Base-by-base conservation (phyloP, 2,888 invertebrate species). In the Isoperla grammatica region DNA sequence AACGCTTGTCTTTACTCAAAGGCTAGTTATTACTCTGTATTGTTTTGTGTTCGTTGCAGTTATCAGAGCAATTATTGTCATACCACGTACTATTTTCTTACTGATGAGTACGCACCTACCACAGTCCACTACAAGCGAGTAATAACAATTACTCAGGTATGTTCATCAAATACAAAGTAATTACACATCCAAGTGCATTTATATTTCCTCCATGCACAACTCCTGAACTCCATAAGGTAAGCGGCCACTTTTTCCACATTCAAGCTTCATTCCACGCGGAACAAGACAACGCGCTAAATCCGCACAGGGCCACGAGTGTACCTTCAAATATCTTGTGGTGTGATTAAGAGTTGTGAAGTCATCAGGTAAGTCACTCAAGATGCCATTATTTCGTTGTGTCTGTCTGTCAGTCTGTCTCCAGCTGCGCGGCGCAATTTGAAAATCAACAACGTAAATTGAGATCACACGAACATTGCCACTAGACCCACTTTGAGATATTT, bases 21-120 rank as follows among this genome's bases (percentile, higher is more conserved):
- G 8, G 8, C 29, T n/a, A 29, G 29, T 8, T 29, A 29, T 29
- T 29, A 29, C 29, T 29, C 8, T 29, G 29, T 29, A 29, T 29
- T 29, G 29, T 29, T 29, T 29, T 29, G 8, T 29, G 8, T 29
- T 29, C 8, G 29, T 29, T 29, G 29, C 8, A 29, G 5, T 29
- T 29, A 29, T 29, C 29, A 29, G 29, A 29, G 29, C 29, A 29
- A 29, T 29, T 29, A 29, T 29, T 29, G 29, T 29, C 29, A 29
- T 29, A 29, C 29, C 29, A 29, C 29, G 29, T 29, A 29, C 29
- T 6, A 29, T 29, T 29, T 29, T 29, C 4, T 29, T 29, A 29
- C 29, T 29, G 29, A 17, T 53, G 53, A 53, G 53, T 39, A 37
- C 39, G 37, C 39, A 53, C 53, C 53, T 53, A 53, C 53, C 53